These are phyloP conservation scores for Desmophyllum pertusum DNA, from an alignment of 92 coral and sea anemone genomes.

Conservation along the genomic window DNA sequence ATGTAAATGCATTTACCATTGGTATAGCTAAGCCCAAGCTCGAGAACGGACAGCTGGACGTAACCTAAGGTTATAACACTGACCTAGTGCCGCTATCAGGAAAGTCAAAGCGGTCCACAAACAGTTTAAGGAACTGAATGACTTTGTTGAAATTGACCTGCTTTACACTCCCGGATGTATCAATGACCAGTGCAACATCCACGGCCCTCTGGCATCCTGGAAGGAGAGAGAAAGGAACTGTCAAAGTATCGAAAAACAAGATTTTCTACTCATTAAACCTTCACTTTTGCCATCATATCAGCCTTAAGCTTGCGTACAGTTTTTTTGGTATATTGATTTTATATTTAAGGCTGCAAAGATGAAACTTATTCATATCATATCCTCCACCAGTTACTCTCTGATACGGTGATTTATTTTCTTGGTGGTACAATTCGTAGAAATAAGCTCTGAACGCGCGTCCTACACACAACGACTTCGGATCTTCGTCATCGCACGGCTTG, in stretches of 20 bases:
- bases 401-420: background rate
- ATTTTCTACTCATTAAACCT: background rate
- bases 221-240: background rate
- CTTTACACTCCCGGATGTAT: conserved; percentile 59
- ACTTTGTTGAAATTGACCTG: conserved; percentile 31
- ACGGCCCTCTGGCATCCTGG: conserved; percentile 51
- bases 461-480: conserved; percentile 28
- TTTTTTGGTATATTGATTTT: background rate
- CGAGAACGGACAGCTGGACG: too few relatives aligned
- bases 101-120: conserved; percentile 63
- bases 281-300: too few relatives aligned
- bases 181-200: conserved; percentile 51
- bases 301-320: too few relatives aligned
- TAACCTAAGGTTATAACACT: background rate
- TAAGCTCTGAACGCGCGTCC: conserved; percentile 45
- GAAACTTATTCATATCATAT: conserved; percentile 11
- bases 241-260: background rate
- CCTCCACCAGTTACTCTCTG: conserved; percentile 12
- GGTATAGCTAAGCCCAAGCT: too few relatives aligned
- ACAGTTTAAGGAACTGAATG: conserved; percentile 35
- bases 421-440: conserved; percentile 24
- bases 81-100: conserved; percentile 40
- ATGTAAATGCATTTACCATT: too few relatives aligned
- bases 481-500: conserved; percentile 25
- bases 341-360: background rate